Conservation (phyloP, 2,888 invertebrate species). For the Formica aserva region DNA sequence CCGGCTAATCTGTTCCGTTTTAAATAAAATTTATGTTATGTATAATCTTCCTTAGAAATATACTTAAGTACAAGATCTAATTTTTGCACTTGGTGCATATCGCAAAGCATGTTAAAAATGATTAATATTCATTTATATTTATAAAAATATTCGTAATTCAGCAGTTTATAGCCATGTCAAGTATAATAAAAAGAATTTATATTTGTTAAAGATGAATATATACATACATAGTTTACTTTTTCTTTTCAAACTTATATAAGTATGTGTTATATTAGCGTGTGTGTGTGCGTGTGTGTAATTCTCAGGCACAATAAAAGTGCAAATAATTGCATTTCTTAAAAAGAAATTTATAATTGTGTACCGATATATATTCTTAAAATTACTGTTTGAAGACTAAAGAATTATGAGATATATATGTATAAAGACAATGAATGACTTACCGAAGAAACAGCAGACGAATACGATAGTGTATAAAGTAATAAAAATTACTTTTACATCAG, state of each 20-base stretch:
- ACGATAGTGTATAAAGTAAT: slow-evolving; percentile 92
- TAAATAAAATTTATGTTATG: not conserved
- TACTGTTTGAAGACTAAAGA: not conserved
- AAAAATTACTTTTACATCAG: slow-evolving; percentile 91
- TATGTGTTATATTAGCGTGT: not conserved
- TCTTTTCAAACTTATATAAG: not conserved
- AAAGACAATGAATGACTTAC: slow-evolving; percentile 87
- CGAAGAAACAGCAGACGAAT: slow-evolving; percentile 93
- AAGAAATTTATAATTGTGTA: not conserved
- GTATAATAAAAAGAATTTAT: not conserved
- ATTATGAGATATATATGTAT: not conserved
- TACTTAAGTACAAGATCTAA: not conserved
- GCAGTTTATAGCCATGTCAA: not conserved
- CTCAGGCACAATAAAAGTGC: not conserved
- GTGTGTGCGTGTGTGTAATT: not conserved
- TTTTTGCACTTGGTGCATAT: not conserved
- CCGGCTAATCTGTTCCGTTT: not conserved
- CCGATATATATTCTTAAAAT: not conserved
- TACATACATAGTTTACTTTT: not conserved
- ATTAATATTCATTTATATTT: slow-evolving; percentile 7
- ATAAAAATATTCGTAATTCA: not conserved
- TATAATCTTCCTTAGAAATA: not conserved
- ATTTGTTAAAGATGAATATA: not conserved
- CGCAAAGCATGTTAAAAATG: not conserved
- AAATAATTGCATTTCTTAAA: not conserved